phyloP scores from a whole-genome alignment of 1,140 invertebrate genomes.

The Aphelinus certus region DNA sequence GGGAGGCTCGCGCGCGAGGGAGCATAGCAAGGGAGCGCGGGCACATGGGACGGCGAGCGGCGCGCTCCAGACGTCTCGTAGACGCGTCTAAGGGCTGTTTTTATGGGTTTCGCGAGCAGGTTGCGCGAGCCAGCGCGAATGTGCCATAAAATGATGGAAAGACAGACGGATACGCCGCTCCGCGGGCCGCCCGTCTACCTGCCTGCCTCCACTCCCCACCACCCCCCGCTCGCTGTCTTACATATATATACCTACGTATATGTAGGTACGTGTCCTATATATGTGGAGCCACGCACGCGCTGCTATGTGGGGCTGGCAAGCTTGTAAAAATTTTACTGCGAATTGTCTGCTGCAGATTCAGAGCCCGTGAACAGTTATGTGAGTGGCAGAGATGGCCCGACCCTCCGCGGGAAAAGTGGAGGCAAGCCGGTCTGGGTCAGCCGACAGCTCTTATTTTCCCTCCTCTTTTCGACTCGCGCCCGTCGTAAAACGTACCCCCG shows the following conservation, averaged over 20 bases:
- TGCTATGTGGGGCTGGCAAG: conserved; percentile 41
- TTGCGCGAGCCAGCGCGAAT: conserved; percentile 44
- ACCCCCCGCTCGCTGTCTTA: neutral
- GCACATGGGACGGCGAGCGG: conserved; percentile 44
- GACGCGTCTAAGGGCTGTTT: conserved; percentile 56
- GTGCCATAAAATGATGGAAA: conserved; percentile 26
- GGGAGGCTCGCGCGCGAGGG: conserved; percentile 31
- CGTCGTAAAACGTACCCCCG: conserved; percentile 9
- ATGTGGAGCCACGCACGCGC: no score
- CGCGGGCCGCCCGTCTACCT: conserved; percentile 40
- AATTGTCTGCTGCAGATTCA: conserved; percentile 63
- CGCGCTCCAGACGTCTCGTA: conserved; percentile 46
- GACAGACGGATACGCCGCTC: neutral
- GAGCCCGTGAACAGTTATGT: conserved; percentile 56
- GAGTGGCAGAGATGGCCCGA: conserved; percentile 58
- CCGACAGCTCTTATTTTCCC: conserved; percentile 28
- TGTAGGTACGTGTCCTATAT: no score
- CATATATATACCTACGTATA: no score
- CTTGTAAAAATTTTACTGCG: conserved; percentile 67
- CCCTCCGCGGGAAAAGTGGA: conserved; percentile 50
- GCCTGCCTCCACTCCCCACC: conserved; percentile 19
- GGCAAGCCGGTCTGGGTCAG: conserved; percentile 63
- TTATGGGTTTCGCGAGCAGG: conserved; percentile 62
- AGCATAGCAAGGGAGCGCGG: neutral
- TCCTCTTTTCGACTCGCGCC: conserved; percentile 29